Evolutionary conservation across 1,140 invertebrate species (phyloP).

Genomic region (Cydia splendana): DNA sequence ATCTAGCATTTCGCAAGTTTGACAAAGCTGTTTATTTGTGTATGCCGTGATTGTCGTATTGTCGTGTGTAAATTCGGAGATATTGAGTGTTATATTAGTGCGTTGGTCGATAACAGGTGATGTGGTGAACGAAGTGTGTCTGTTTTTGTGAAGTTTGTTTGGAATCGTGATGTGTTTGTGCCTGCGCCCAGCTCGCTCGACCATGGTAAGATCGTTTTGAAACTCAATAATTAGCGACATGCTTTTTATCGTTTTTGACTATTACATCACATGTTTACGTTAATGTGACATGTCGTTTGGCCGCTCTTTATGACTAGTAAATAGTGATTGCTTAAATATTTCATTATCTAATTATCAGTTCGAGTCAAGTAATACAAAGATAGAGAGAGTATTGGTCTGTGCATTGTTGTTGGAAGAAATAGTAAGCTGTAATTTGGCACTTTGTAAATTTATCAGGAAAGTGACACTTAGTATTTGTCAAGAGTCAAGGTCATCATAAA

Average conservation of each 20-base stretch:
- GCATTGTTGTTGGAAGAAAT: no score
- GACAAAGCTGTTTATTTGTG: conserved; percentile 31
- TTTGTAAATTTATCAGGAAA: no score
- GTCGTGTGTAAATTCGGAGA: conserved; percentile 21
- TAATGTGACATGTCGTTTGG: conserved; percentile 22
- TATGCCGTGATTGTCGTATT: conserved; percentile 12
- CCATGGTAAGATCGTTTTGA: conserved; percentile 10
- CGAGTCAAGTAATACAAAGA: no score
- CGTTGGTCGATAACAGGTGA: conserved; percentile 25
- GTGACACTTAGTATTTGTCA: no score
- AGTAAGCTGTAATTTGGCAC: no score
- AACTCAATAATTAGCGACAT: background rate
- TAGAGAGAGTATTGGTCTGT: no score
- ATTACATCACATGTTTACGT: conserved; percentile 21
- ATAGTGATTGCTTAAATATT: conserved; percentile 3
- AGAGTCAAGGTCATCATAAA: no score
- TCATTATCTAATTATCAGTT: background rate
- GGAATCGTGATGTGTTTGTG: background rate
- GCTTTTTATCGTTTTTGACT: conserved; percentile 11
- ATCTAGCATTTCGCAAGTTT: conserved; percentile 19
- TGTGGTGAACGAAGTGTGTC: conserved; percentile 7
- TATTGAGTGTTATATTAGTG: conserved; percentile 15
- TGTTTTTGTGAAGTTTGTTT: conserved; percentile 19
- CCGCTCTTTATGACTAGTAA: background rate
- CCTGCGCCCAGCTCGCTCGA: background rate